These are phyloP conservation scores for Mustela lutreola DNA, from an alignment of 2,113 vertebrate genomes.

Conservation along the genomic window DNA sequence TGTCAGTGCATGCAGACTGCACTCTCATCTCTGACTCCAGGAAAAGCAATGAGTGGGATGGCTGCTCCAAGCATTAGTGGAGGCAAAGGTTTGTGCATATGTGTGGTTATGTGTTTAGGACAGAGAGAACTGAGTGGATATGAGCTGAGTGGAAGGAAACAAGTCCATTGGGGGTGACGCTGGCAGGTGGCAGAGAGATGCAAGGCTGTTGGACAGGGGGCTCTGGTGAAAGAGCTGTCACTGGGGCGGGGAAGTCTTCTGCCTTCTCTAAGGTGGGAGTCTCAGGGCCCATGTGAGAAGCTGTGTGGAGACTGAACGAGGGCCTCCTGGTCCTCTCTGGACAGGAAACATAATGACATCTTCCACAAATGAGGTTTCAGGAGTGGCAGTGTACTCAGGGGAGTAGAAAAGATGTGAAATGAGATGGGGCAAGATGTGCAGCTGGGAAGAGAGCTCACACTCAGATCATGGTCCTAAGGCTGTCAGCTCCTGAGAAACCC, in stretches of 20 bases:
- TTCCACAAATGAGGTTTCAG: neutral
- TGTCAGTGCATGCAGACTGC: neutral
- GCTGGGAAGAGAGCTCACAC: neutral
- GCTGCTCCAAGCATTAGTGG: fast-evolving
- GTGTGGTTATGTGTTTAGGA: neutral
- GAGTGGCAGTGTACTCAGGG: neutral
- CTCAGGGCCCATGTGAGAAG: neutral
- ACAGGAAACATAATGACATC: neutral
- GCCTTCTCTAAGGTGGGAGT: neutral
- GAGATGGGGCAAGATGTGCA: neutral
- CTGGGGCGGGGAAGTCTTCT: too few relatives aligned
- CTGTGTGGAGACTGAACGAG: neutral
- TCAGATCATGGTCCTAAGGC: neutral
- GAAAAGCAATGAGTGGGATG: neutral
- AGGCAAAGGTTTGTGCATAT: fast-evolving
- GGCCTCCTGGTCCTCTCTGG: neutral
- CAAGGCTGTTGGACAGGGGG: neutral
- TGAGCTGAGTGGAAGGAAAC: neutral
- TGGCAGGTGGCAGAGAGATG: neutral
- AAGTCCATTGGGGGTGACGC: neutral
- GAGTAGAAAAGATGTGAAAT: neutral
- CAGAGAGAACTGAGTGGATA: neutral
- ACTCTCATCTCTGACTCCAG: neutral
- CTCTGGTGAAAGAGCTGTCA: neutral
- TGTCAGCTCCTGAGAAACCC: neutral